phyloP scores from a whole-genome alignment of 2,797 vertebrate genomes.

The Poeciliopsis infans region DNA sequence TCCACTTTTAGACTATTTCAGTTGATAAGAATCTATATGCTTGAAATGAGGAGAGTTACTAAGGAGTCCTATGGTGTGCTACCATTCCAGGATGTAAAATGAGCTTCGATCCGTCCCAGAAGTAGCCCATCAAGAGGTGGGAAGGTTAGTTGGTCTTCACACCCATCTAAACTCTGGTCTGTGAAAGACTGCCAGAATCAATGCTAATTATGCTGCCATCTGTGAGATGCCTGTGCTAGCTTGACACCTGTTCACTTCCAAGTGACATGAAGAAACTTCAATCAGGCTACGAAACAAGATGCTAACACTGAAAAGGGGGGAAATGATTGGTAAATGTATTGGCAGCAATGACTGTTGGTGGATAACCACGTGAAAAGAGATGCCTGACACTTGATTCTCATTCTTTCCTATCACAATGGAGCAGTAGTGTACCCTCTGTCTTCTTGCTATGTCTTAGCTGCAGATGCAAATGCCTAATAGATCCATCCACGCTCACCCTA shows the following conservation, averaged over 20 bases:
- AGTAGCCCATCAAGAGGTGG: slow-evolving; percentile 82
- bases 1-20: slow-evolving; percentile 35
- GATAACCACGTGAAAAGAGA: slow-evolving; percentile 43
- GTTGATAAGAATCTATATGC: slow-evolving; percentile 42
- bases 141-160: slow-evolving; percentile 84
- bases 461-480: slow-evolving; percentile 56
- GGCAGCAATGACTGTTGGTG: slow-evolving; percentile 46
- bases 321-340: slow-evolving; percentile 63
- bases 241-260: slow-evolving; percentile 83
- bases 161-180: slow-evolving; percentile 81
- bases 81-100: slow-evolving; percentile 73
- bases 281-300: slow-evolving; percentile 69
- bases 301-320: slow-evolving; percentile 53
- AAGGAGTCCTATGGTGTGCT: slow-evolving; percentile 64
- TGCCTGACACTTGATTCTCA: slow-evolving; percentile 9
- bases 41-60: slow-evolving; percentile 59
- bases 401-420: not conserved
- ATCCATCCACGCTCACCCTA: slow-evolving; percentile 61
- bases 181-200: slow-evolving; percentile 82
- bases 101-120: slow-evolving; percentile 81
- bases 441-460: not conserved
- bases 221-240: slow-evolving; percentile 75
- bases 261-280: slow-evolving; percentile 75
- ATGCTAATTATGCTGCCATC: slow-evolving; percentile 86
- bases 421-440: not conserved